These are phyloP conservation scores for Epinephelus awoara DNA, from an alignment of 2,797 vertebrate genomes.

Conservation along the genomic window DNA sequence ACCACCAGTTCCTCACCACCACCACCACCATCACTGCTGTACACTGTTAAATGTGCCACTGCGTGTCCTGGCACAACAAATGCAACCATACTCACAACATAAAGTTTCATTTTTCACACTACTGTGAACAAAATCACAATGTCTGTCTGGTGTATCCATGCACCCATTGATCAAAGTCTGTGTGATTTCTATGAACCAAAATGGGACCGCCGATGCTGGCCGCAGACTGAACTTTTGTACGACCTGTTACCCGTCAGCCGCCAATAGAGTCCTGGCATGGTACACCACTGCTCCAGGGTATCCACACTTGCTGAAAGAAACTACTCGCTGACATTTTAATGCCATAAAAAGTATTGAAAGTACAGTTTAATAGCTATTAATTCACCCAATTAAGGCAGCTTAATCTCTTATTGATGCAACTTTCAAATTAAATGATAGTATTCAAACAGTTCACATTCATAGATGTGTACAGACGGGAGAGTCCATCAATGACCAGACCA, in stretches of 20 bases:
- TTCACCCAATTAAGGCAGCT: neutral
- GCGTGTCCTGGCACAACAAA: slow-evolving; percentile 20
- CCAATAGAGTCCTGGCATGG: neutral
- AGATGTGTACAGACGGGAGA: neutral
- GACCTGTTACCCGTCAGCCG: slow-evolving; percentile 8
- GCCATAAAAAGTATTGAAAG: neutral
- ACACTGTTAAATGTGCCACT: slow-evolving; percentile 10
- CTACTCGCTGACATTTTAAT: neutral
- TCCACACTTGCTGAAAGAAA: neutral
- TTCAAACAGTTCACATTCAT: neutral
- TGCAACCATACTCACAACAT: slow-evolving; percentile 5
- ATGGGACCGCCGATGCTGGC: neutral
- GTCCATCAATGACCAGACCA: neutral
- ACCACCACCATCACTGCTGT: neutral
- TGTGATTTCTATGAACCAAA: slow-evolving; percentile 9
- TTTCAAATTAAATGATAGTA: neutral
- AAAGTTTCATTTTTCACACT: slow-evolving; percentile 38
- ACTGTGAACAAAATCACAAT: slow-evolving; percentile 27
- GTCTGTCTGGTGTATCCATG: neutral
- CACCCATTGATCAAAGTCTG: slow-evolving; percentile 5
- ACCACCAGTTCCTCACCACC: slow-evolving; percentile 30
- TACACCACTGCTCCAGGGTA: neutral
- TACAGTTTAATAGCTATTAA: neutral
- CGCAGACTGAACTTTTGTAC: slow-evolving; percentile 14
- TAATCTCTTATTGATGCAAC: neutral